phyloP scores from a whole-genome alignment of 1,140 invertebrate genomes.

The Oedothorax gibbosus region DNA sequence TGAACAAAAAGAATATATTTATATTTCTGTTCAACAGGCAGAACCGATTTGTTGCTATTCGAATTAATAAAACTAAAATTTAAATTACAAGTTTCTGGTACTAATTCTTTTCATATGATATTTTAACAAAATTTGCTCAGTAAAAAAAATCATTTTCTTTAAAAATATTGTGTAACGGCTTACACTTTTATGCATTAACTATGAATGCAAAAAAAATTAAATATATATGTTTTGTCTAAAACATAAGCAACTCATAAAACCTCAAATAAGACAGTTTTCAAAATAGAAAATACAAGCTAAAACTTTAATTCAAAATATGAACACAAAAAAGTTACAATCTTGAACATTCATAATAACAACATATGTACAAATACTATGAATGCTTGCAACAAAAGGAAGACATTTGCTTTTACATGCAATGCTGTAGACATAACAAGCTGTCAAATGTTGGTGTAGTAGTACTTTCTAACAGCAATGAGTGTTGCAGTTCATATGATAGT shows the following conservation, averaged over 20 bases:
- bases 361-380: constrained; percentile 22
- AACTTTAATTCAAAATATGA: constrained; percentile 21
- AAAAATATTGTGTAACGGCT: neutral
- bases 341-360: constrained; percentile 8
- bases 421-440: neutral
- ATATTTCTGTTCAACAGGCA: no score
- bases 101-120: no score
- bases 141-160: neutral
- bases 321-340: constrained; percentile 4
- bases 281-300: neutral
- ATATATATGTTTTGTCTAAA: neutral
- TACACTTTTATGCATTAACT: neutral
- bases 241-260: neutral
- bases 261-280: neutral
- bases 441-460: neutral
- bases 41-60: no score
- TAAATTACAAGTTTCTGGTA: no score
- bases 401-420: constrained; percentile 1
- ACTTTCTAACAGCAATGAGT: neutral
- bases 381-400: constrained; percentile 44
- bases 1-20: no score
- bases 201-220: neutral
- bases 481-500: neutral
- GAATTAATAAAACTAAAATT: no score
- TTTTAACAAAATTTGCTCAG: neutral